Evolutionary conservation across 2,113 vertebrate genomes (phyloP).

Genomic region (Hemiscyllium ocellatum): DNA sequence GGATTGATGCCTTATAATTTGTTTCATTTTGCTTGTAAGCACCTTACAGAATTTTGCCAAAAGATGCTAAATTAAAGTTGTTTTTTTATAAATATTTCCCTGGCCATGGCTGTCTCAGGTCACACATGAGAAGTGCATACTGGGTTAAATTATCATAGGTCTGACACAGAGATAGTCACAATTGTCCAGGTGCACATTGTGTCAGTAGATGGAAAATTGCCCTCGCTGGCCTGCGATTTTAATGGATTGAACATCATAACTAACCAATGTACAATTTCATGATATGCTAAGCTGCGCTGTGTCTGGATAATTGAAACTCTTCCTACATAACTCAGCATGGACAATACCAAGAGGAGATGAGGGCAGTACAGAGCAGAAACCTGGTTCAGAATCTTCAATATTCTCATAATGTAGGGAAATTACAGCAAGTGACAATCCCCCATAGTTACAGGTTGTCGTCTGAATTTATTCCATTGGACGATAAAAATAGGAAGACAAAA

Average conservation of each 20-base stretch:
- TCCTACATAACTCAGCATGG: neutral
- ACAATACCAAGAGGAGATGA: neutral
- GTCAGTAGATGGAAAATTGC: neutral
- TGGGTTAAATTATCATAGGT: neutral
- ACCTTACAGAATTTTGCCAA: neutral
- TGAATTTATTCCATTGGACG: neutral
- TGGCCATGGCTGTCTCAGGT: neutral
- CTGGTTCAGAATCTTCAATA: neutral
- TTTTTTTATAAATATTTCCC: neutral
- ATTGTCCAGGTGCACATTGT: neutral
- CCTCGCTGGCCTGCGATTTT: neutral
- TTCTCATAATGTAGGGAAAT: neutral
- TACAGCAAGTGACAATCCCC: neutral
- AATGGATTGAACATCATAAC: neutral
- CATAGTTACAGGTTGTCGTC: neutral
- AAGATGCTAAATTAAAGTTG: neutral
- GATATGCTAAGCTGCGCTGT: neutral
- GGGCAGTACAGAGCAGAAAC: neutral
- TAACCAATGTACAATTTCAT: neutral
- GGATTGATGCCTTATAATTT: neutral
- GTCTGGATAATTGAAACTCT: neutral
- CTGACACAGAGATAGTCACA: neutral
- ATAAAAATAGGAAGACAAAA: neutral
- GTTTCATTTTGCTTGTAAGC: neutral
- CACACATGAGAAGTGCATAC: neutral